Conservation (phyloP, 1,140 invertebrate species). For the Caenorhabditis inopinata region DNA sequence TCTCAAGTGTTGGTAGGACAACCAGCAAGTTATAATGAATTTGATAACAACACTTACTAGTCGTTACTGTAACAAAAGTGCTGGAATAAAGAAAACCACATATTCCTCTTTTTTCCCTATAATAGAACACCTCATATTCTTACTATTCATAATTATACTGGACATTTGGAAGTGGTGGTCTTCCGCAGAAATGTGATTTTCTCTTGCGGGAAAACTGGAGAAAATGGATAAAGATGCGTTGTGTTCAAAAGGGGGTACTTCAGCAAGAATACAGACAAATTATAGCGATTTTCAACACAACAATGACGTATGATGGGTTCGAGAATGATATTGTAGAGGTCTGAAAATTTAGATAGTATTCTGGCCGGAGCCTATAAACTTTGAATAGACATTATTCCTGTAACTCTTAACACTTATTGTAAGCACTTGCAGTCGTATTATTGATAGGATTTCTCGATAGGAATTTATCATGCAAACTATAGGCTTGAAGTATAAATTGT, state of each 20-base stretch:
- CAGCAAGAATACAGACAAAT: neutral
- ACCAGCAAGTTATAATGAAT: neutral
- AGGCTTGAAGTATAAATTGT: no score
- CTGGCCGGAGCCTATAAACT: no score
- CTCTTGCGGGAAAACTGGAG: neutral
- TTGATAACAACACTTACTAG: conserved; percentile 16
- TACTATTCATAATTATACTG: conserved; percentile 11
- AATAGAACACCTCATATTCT: neutral
- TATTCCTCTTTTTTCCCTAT: neutral
- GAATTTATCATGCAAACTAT: no score
- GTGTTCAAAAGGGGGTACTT: neutral
- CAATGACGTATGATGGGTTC: neutral
- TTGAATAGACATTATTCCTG: no score
- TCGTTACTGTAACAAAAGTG: neutral
- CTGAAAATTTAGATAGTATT: neutral
- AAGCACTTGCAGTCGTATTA: no score
- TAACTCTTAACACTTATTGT: no score
- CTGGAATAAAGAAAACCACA: neutral
- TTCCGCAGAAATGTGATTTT: conserved; percentile 4
- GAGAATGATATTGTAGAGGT: neutral
- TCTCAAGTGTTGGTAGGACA: neutral
- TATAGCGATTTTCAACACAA: neutral
- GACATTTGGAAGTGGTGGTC: conserved; percentile 13
- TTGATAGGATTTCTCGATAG: no score
- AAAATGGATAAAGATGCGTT: neutral